Base-by-base conservation (phyloP, 2,113 vertebrate genomes). In the Nipponia nippon region DNA sequence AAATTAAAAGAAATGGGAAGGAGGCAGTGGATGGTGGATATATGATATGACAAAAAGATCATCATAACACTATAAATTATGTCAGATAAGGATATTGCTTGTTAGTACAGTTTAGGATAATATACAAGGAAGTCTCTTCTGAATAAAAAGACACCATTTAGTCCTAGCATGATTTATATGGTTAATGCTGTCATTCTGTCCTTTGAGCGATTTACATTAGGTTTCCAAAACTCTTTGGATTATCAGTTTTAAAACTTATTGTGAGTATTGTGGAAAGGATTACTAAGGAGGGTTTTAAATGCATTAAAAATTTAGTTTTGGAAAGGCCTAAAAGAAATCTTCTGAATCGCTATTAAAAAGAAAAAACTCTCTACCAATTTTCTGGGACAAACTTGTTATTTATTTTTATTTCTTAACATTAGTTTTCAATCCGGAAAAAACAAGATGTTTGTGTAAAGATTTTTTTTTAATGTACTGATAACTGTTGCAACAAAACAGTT, bases 61-160 rank as follows among this genome's bases (percentile, higher is more conserved):
- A 44, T 58, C 52, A 44, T 58, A 73, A 78, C 73, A 83, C 63
- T 93, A 67, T 96, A 94, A 95, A 94, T 95, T 94, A 89, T 49
- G 30, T 88, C 80, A 91, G 30, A 59, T 89, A 88, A 95, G 70
- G 67, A 53, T 75, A 92, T 52, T 7, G 1, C 82, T 63, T 94
- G 36, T 81, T 76, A 78, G 49, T 50, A 73, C 58, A 83, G 27
- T 93, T 96, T 94, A 83, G 21, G 47, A 67, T 86, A 91, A 91
- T 58, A 75, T 38, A 65, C 27, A 85, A 83, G 40, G 52, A 94
- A 84, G 16, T 34, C 14, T 79, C 11, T 81, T 95, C 62, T 55
- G 61, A 87, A 93, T 19, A 78, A 88, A 40, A 93, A 80, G 29
- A 47, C 14, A 25, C 22, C 21, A 89, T 83, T 89, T 93, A 89